These are phyloP conservation scores for Clupea harengus DNA, from an alignment of 2,113 vertebrate genomes.

Conservation along the genomic window DNA sequence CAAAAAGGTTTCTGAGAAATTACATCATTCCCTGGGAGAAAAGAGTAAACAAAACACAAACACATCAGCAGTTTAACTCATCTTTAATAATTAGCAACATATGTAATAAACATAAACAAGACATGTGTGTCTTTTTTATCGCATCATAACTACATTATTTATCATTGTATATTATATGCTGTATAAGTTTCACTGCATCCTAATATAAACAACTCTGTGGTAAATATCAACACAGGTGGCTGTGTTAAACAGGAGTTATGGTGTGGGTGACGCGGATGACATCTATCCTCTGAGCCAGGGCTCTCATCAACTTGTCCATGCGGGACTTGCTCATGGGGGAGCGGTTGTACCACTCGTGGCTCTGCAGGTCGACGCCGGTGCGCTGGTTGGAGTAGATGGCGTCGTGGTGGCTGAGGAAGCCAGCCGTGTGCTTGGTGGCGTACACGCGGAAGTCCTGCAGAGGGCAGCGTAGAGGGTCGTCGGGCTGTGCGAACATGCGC, in stretches of 20 bases:
- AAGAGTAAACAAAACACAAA: neutral
- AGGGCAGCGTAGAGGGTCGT: slow-evolving; percentile 18
- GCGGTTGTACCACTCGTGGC: slow-evolving; percentile 46
- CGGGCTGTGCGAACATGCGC: neutral
- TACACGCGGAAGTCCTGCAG: slow-evolving; percentile 24
- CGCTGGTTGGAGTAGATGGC: slow-evolving; percentile 2
- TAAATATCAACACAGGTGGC: neutral
- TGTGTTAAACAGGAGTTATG: neutral
- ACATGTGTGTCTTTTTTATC: neutral
- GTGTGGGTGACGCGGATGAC: neutral
- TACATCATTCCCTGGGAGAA: neutral
- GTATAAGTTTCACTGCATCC: neutral
- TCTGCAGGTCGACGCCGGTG: neutral
- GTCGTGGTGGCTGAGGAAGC: neutral
- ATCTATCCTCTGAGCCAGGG: slow-evolving; percentile 31
- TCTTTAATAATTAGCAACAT: neutral
- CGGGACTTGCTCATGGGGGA: slow-evolving; percentile 22
- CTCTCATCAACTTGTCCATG: slow-evolving; percentile 38
- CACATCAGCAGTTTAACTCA: neutral
- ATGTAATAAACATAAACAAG: neutral
- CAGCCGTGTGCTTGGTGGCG: neutral
- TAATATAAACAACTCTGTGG: neutral
- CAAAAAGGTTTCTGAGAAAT: neutral
- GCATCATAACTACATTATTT: neutral
- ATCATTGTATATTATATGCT: neutral